Percentiles rank a stretch among this genome's conserved stretches.
These are phyloP conservation scores for Erebia aethiops DNA, from an alignment of 2,888 invertebrate genomes.

Conservation along the genomic window DNA sequence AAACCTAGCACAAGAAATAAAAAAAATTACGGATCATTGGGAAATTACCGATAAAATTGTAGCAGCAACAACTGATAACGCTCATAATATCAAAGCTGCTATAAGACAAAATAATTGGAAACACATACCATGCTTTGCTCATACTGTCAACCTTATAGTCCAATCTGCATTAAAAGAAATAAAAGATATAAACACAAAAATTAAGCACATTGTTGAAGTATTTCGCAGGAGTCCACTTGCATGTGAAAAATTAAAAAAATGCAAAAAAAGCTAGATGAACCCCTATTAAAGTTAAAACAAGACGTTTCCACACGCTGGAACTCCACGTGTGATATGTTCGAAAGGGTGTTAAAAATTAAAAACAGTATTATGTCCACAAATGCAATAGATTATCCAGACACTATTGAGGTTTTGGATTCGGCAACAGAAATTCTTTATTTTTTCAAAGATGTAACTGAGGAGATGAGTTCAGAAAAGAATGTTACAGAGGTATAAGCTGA, in stretches of 20 bases:
- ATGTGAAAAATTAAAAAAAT: background rate
- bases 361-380: background rate
- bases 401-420: background rate
- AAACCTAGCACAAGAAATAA: too few relatives aligned
- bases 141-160: too few relatives aligned
- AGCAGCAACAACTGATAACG: too few relatives aligned
- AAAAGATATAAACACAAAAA: background rate
- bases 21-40: too few relatives aligned
- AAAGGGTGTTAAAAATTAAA: background rate
- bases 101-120: too few relatives aligned
- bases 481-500: background rate
- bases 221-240: background rate
- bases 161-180: background rate
- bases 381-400: background rate
- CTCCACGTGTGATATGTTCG: background rate
- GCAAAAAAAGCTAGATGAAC: background rate
- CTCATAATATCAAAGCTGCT: too few relatives aligned
- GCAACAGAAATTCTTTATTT: background rate
- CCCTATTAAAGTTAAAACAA: background rate
- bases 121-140: too few relatives aligned
- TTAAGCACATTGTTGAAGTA: background rate
- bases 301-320: conserved; percentile 1
- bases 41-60: too few relatives aligned
- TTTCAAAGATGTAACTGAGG: background rate
- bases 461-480: background rate